Base-by-base conservation (phyloP, 2,113 vertebrate species). In the Pygoscelis antarcticus region DNA sequence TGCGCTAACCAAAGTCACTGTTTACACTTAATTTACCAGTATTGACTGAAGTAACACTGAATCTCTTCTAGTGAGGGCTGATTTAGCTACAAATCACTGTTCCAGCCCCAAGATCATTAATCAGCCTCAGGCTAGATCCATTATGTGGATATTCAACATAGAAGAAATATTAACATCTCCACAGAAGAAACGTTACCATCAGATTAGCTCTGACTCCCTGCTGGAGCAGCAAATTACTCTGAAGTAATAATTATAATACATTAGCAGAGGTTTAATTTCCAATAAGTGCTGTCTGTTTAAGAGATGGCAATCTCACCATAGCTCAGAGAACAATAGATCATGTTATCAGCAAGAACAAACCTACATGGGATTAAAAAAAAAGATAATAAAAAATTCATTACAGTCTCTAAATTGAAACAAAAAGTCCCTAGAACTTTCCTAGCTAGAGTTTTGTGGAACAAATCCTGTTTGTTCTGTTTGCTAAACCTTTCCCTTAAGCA, bases 181-280 rank as follows among this genome's bases (percentile, higher is more conserved):
- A 87, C 95, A 86, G 97, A 97, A 98, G 94, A 97, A 97, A 94
- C 4, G 78, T 95, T 98, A 93, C 96, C 91, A 96, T 97, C 91
- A 89, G 96, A 97, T 97, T 97, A 97, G 94, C 92, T 98, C 93
- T 61, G 96, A 96, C 97, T 98, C 96, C 98, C 97, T 98, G 96
- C 97, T 97, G 94, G 93, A 98, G 75, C 95, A 97, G 96, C 98
- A 98, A 97, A 98, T 98, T 97, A 97, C 95, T 97, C 97, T 96
- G 94, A 97, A 98, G 98, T 98, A 96, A 98, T 98, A 98, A 98
- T 98, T 98, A 98, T 97, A 98, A 98, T 96, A 97, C 97, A 98
- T 98, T 98, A 98, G 98, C 97, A 97, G 96, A 95, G n/a, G 95
- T 98, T 98, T 98, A 98, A 98, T 98, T 98, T 98, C 96, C 97